Percentiles rank a stretch among this genome's conserved stretches.
Evolutionary conservation across 2,797 vertebrate species (phyloP).

Genomic region (Iguana delicatissima): DNA sequence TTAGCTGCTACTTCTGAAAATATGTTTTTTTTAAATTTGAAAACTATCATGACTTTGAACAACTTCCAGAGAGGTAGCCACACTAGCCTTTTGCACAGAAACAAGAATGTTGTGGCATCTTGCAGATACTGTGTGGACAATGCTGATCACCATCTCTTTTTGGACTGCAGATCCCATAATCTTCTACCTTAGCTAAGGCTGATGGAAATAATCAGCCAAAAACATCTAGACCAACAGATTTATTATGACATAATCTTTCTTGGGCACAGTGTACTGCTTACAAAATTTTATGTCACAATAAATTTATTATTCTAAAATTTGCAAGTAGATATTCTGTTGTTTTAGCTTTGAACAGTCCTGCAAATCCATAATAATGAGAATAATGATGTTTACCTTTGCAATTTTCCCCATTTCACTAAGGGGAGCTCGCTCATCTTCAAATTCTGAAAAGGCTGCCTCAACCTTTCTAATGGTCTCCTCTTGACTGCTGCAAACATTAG

Average conservation of each 20-base stretch:
- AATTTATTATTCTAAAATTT: not conserved
- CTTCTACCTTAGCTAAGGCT: too few species aligned
- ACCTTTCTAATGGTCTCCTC: conserved; percentile 89
- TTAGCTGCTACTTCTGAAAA: conserved; percentile 39
- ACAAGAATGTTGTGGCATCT: not conserved
- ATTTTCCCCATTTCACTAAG: conserved; percentile 97
- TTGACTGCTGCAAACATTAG: conserved; percentile 84
- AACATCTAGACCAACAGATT: not conserved
- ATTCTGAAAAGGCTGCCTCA: conserved; percentile 88
- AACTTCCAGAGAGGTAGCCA: not conserved
- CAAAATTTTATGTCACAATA: not conserved
- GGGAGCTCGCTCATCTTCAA: conserved; percentile 94
- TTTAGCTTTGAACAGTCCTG: not conserved
- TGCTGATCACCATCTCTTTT: too few species aligned
- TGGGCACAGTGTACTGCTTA: not conserved
- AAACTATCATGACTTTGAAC: not conserved
- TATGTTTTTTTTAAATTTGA: not conserved
- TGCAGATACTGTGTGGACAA: not conserved
- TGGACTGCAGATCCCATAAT: too few species aligned
- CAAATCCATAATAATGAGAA: not conserved
- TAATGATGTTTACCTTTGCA: conserved; percentile 87
- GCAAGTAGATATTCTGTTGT: not conserved
- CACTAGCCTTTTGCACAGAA: not conserved
- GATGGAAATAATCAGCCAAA: too few species aligned
- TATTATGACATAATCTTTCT: not conserved